Percentiles rank a stretch among this genome's conserved stretches.
Conservation (phyloP, 2,888 invertebrate species). For the Cistogaster globosa region DNA sequence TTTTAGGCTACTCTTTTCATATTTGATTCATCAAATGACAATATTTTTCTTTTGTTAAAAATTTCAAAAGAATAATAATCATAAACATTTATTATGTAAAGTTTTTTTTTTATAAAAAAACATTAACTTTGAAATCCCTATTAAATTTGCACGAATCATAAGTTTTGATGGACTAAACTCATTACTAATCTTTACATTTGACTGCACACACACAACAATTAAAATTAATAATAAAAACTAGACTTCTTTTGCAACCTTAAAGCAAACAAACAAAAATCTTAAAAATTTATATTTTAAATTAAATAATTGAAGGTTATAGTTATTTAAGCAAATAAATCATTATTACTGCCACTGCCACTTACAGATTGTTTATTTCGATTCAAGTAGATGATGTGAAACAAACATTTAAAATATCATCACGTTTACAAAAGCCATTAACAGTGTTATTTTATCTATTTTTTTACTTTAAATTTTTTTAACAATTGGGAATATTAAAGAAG, state of each 20-base stretch:
- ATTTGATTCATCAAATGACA: too few relatives aligned
- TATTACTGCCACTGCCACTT: constrained; percentile 27
- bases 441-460: not conserved
- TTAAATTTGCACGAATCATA: constrained; percentile 9
- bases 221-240: not conserved
- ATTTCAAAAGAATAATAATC: too few relatives aligned
- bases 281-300: constrained; percentile 7
- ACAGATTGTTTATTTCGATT: not conserved
- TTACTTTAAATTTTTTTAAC: constrained; percentile 26
- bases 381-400: constrained; percentile 43
- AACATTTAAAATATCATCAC: constrained; percentile 68
- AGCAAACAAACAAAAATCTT: not conserved
- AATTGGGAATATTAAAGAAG: constrained; percentile 13
- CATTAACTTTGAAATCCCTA: not conserved
- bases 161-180: constrained; percentile 30
- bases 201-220: constrained; percentile 6
- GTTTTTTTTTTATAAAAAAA: too few relatives aligned
- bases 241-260: constrained; percentile 6
- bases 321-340: constrained; percentile 54
- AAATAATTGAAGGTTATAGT: constrained; percentile 32
- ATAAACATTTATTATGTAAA: too few relatives aligned
- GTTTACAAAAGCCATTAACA: constrained; percentile 60
- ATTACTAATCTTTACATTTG: constrained; percentile 6
- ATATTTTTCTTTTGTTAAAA: too few relatives aligned
- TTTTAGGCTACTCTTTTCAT: too few relatives aligned